Evolutionary conservation across 2,888 invertebrate species (phyloP), one percentile per base, ranked within the genome.

Genomic region (Phragmatobia fuliginosa): DNA sequence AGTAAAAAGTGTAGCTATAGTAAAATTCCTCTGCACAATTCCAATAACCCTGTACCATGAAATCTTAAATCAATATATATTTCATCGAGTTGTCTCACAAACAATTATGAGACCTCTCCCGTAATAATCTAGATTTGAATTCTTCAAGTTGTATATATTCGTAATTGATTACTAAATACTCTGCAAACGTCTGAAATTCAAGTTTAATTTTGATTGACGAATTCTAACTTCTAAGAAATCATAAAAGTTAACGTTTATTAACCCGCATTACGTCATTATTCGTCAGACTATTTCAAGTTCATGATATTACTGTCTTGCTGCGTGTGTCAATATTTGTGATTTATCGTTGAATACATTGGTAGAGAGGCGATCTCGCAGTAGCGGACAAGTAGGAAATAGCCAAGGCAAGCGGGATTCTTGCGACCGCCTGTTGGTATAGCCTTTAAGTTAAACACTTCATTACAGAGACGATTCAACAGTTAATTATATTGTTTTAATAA

Each of bases 351-450:
- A 71, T 71, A 74, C 74, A 78, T 75, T 79, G 82, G 82, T 83
- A 84, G 79, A 25, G 73, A 60, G 79, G 77, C 63, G 71, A 73
- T 76, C 71, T 79, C 77, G 75, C 79, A 82, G 78, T 86, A 80
- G 84, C 86, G 83, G 78, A 86, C 87, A 88, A 92, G 91, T 93
- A 94, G 94, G 94, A 94, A 94, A 93, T 88, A 85, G 77, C 88
- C 94, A 94, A 94, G 94, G 94, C 88, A 89, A 94, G 87, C 94
- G 84, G 88, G 92, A 92, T 92, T 91, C 92, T 89, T 88, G 86
- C 82, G 76, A 82, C 83, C 84, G 88, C 85, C 83, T 86, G 87
- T 88, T 89, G 88, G 84, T 86, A 36, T 83, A 87, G 82, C 79
- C 85, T 85, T 88, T 88, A 84, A 88, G 36, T 66, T 71, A 68